These are phyloP conservation scores for Pogonognathellus flavescens DNA, from an alignment of 1,140 invertebrate species.

Conservation along the genomic window DNA sequence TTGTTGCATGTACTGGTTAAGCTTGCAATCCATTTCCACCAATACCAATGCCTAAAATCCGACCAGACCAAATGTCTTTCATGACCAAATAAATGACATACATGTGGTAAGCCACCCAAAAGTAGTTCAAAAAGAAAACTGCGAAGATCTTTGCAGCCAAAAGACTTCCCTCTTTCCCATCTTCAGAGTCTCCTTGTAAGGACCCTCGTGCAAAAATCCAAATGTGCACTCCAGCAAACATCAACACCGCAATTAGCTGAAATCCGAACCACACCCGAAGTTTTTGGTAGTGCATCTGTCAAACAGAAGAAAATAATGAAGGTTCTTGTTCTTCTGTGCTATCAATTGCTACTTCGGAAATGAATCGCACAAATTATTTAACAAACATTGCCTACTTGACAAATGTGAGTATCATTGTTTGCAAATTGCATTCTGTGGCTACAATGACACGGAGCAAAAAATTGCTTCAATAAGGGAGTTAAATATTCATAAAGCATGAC, in stretches of 20 bases:
- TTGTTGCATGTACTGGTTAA: too few species aligned
- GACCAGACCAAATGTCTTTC: conserved; percentile 13
- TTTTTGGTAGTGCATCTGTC: conserved; percentile 21
- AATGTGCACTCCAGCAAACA: conserved; percentile 17
- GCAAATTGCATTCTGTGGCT: neutral
- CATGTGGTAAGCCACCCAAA: conserved; percentile 25
- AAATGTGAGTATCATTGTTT: neutral
- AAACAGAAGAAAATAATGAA: neutral
- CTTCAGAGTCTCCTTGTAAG: neutral
- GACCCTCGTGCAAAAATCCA: neutral
- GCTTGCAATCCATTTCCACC: neutral
- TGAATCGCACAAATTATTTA: too few species aligned
- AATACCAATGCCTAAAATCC: neutral
- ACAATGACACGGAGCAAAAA: too few species aligned
- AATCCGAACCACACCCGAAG: conserved; percentile 6
- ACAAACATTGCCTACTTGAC: too few species aligned
- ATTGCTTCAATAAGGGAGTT: too few species aligned
- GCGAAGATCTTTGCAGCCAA: conserved; percentile 16
- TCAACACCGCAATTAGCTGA: conserved; percentile 2
- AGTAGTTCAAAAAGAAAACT: conserved; percentile 30
- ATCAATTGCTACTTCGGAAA: too few species aligned
- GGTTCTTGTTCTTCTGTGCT: neutral
- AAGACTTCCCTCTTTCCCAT: conserved; percentile 2
- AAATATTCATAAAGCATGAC: too few species aligned
- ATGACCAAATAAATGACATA: conserved; percentile 16